A percentile compares a stretch with the other conserved stretches of the same genome.
These are phyloP conservation scores for Heliconius congener DNA, from an alignment of 1,140 invertebrate genomes.

Conservation along the genomic window DNA sequence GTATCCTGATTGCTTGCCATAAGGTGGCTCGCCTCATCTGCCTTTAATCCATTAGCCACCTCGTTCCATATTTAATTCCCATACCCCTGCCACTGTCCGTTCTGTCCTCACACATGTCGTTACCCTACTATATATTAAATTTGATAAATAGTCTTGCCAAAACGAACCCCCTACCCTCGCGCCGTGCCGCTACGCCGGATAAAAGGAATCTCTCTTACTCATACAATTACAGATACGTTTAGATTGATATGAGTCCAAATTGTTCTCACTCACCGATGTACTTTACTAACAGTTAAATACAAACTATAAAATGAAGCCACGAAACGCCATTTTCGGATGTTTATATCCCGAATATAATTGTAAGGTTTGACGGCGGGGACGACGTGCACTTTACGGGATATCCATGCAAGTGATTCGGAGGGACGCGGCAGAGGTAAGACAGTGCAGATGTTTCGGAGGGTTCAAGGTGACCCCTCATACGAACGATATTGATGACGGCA, in stretches of 20 bases:
- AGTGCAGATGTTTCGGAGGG: constrained; percentile 71
- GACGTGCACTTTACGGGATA: constrained; percentile 74
- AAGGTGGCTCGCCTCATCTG: constrained; percentile 67
- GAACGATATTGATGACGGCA: constrained; percentile 65
- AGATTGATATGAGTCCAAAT: constrained; percentile 41
- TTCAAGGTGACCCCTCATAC: constrained; percentile 47
- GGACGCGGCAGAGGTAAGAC: constrained; percentile 68
- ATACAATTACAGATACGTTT: constrained; percentile 34
- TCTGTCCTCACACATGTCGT: constrained; percentile 72
- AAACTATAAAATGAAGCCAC: constrained; percentile 18
- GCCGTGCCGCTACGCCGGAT: constrained; percentile 43
- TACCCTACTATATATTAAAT: constrained; percentile 75
- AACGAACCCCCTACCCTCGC: constrained; percentile 80
- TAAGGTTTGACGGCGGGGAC: constrained; percentile 61
- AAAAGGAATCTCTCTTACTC: constrained; percentile 38
- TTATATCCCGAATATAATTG: constrained; percentile 47
- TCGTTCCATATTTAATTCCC: constrained; percentile 75
- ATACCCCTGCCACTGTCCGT: constrained; percentile 66
- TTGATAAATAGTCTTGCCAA: constrained; percentile 79
- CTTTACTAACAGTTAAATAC: constrained; percentile 28
- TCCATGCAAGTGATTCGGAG: constrained; percentile 67
- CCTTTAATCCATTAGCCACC: constrained; percentile 77
- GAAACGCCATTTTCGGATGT: constrained; percentile 9
- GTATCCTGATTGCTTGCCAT: constrained; percentile 62
- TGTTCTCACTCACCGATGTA: constrained; percentile 57